Evolutionary conservation across 2,888 invertebrate genomes (phyloP).

Genomic region (Deilephila elpenor): DNA sequence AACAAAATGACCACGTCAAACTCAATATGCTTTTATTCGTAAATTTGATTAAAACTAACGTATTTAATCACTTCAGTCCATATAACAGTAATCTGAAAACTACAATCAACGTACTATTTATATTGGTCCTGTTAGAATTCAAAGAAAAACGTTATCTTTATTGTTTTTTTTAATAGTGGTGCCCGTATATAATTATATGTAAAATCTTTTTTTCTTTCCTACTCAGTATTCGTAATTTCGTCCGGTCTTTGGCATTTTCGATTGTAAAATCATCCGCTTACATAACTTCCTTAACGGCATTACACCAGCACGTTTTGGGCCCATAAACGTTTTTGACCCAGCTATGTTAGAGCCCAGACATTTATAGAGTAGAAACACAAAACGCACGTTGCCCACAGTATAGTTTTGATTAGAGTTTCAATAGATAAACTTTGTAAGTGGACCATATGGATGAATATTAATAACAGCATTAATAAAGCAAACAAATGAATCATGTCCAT

Average conservation of each 20-base stretch:
- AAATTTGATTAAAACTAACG: constrained; percentile 27
- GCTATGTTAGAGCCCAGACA: no score
- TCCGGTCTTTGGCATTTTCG: no score
- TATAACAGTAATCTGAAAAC: constrained; percentile 23
- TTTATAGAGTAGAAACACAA: not conserved
- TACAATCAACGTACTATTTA: constrained; percentile 6
- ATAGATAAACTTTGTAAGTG: constrained; percentile 49
- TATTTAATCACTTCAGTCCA: constrained; percentile 25
- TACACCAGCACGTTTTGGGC: no score
- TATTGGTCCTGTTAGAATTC: constrained; percentile 13
- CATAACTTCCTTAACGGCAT: no score
- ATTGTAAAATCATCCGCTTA: no score
- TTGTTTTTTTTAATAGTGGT: constrained; percentile 41
- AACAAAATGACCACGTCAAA: constrained; percentile 36
- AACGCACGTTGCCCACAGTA: not conserved
- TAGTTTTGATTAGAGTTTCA: constrained; percentile 44
- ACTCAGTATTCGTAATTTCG: no score
- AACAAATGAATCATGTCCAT: constrained; percentile 65
- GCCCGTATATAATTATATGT: constrained; percentile 36
- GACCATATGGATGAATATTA: constrained; percentile 60
- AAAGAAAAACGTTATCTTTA: constrained; percentile 28
- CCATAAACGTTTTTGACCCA: no score
- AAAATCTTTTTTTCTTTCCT: no score
- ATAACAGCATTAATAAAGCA: constrained; percentile 65
- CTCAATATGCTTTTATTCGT: constrained; percentile 20